Evolutionary conservation across 2,113 vertebrate species (phyloP), one percentile per base, ranked within the genome.

Genomic region (Tretioscincus oriximinensis): DNA sequence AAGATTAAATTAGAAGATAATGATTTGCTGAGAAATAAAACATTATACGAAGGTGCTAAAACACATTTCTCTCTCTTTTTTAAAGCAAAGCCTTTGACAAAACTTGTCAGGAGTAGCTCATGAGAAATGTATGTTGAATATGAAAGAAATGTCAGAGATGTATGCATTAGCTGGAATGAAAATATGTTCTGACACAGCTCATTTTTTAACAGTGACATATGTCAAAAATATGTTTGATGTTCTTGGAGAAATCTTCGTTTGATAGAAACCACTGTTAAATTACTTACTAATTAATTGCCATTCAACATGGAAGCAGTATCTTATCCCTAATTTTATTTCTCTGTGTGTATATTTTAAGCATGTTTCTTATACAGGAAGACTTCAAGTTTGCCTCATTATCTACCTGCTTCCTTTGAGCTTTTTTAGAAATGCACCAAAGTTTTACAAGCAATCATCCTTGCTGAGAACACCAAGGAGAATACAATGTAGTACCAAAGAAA

Each of bases 241-340:
- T 45, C 28, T 12, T 35, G 47, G 76, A 69, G 76, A 78, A 78
- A 78, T 80, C 60, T 63, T 49, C 58, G 64, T 80, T 73, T 10
- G 7, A 24, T 14, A 49, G 58, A 72, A 80, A 47, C 64, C 60
- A 51, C 31, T 66, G 22, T 61, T 45, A 54, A 81, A 81, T 51
- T 73, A 7, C 21, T 3, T 24, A 65, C 22, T 66, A 58, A 54
- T 68, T 68, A 54, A 35, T 4, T 69, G 20, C 68, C 61, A 66
- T 29, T 73, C 21, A 54, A 18, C 73, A 64, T n/a, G 60, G 29
- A 54, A 54, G 28, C 21, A 51, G 28, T 20, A 51, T 51, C 73
- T 73, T 22, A 65, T 51, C 35, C 58, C 28, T 22, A 65, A 11
- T 45, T 54, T 66, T 73, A 45, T 14, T 14, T 58, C 54, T 18